These are phyloP conservation scores for Alosa alosa DNA, from an alignment of 2,113 vertebrate species.

Conservation along the genomic window DNA sequence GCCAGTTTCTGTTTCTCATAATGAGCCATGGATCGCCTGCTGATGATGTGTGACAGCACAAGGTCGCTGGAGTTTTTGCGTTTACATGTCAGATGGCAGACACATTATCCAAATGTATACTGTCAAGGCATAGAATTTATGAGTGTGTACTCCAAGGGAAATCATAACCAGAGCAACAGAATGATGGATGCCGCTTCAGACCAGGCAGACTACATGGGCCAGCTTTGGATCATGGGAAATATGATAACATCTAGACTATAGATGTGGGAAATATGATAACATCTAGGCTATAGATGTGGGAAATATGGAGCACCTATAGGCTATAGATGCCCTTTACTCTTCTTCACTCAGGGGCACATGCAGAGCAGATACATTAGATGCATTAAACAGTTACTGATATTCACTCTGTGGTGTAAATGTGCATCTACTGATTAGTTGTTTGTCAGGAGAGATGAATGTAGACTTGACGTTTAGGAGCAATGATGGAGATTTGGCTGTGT, in stretches of 20 bases:
- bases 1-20: background rate
- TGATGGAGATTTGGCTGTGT: background rate
- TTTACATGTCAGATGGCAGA: background rate
- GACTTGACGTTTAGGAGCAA: background rate
- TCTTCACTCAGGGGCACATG: background rate
- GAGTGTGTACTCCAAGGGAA: background rate
- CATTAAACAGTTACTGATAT: too few relatives aligned
- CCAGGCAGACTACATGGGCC: background rate
- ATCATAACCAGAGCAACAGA: background rate
- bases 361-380: background rate
- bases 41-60: background rate
- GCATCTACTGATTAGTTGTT: background rate
- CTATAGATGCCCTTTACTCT: background rate
- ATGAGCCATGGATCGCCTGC: background rate
- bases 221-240: background rate
- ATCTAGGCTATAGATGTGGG: background rate
- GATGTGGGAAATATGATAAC: background rate
- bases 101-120: constrained; percentile 4
- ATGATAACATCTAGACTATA: background rate
- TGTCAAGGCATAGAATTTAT: background rate
- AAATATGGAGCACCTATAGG: background rate
- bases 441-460: background rate
- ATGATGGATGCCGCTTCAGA: background rate
- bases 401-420: too few relatives aligned
- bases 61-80: background rate